These are phyloP conservation scores for Cepaea hortensis DNA, from an alignment of 2,888 invertebrate genomes.

Conservation along the genomic window DNA sequence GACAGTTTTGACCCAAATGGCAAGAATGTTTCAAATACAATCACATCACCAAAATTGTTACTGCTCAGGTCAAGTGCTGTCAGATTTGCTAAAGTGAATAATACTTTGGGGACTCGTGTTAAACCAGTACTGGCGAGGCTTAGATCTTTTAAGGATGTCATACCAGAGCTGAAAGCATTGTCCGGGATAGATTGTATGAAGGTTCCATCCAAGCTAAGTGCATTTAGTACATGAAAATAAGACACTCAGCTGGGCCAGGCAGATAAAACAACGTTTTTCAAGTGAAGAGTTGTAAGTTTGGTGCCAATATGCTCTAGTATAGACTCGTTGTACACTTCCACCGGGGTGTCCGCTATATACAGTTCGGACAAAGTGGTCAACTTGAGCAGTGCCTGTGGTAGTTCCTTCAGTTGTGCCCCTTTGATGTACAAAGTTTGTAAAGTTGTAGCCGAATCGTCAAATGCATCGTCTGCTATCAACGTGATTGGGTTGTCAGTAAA, in stretches of 20 bases:
- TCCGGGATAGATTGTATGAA: neutral
- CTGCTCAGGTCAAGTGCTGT: neutral
- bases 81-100: neutral
- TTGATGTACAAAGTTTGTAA: neutral
- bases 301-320: neutral
- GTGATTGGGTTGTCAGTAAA: neutral
- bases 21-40: neutral
- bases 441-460: neutral
- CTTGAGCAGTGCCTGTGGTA: neutral
- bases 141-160: neutral
- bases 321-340: neutral
- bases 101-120: neutral
- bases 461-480: neutral
- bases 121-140: neutral
- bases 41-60: neutral
- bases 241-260: neutral
- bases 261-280: neutral
- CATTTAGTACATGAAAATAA: neutral
- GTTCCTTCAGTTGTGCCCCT: no score
- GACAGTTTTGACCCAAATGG: neutral
- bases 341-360: neutral
- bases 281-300: neutral
- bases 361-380: neutral
- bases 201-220: neutral
- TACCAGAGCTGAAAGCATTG: neutral